Evolutionary conservation across 2,113 vertebrate species (phyloP), one percentile per base, ranked within the genome.

Genomic region (Psilopogon haemacephalus): DNA sequence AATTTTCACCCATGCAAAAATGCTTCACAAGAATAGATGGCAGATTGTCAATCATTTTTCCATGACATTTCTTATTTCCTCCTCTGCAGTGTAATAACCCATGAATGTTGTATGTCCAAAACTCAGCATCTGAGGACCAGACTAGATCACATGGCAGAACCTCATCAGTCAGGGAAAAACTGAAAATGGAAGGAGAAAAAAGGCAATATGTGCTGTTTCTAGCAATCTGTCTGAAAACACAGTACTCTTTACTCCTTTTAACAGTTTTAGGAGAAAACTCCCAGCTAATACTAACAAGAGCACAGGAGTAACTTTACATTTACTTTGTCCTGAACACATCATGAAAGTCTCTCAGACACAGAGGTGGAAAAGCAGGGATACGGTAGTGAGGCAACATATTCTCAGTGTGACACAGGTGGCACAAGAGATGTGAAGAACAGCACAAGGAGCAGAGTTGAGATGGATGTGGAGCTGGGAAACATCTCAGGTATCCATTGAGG

Each of bases 1-100:
- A 54, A 93, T 95, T 94, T 95, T 71, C 78, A 75, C 32, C 54
- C 68, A 46, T 83, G 64, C 69, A 89, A 90, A 87, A 92, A 80
- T 72, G 50, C 30, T 86, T 38, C 60, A 44, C 33, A 33, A 56
- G 50, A 54, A 28, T 67, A 33, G 42, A 69, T 71, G 55, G 59
- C 83, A 90, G 67, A 95, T 70, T 83, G 84, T 79, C 92, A 69
- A 5, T 94, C 2, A 7, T 38, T 93, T 78, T 68, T 16, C 46
- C 30, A 16, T 88, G 82, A 56, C 71, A 37, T 83, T 93, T 93
- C 71, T 87, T 18, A 48, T 87, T 88, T 85, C 52, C 42, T 83
- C 6, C 0, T 85, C 68, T 74, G 23, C 35, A 85, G 42, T 76
- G 24, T 60, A 82, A 42, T 76, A 87, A 70, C 28, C 30, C 89